Base-by-base conservation (phyloP, 2,888 invertebrate genomes). In the Cerastoderma edule region DNA sequence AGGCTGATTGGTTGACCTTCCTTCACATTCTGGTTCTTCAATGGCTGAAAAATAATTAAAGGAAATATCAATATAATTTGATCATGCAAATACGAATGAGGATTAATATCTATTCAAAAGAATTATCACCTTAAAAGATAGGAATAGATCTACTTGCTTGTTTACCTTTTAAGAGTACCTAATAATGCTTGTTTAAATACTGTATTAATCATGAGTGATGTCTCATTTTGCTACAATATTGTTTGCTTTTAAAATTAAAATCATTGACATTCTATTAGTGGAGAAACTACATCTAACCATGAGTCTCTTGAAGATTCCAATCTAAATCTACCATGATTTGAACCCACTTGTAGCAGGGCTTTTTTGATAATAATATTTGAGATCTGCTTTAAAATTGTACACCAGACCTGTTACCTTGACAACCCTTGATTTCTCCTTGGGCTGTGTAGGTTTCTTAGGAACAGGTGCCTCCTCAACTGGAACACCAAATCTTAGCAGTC, bases 1-100 rank as follows among this genome's bases (percentile, higher is more conserved):
- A 92, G 84, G 53, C 85, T 83, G 32, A 91, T 87, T 24, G 82
- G 83, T 53, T 91, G 84, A 60, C 91, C 90, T 85, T 92, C 91
- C 33, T 80, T 83, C 4, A 85, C 89, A 46, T 64, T 80, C 60
- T 80, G 76, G 82, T 91, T 84, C 46, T 72, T 71, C 70, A 92
- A 78, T 35, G 86, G 84, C 88, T 87, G 75, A 1, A 80, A 75
- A 28, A 19, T 48, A 10, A 10, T 39, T 8, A 16, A 46, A 46
- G 46, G 39, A n/a, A 19, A 5, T 46, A 2, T 46, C 46, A 46
- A 5, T 2, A 46, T 19, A 19, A 46, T 5, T 19, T 46, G 5
- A n/a, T 46, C 46, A 46, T 39, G 16, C 8, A 39, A 16, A 16
- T 8, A 46, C 16, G 46, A 46, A 46, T 19, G n/a, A 2, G 2